A percentile compares a stretch with the other conserved stretches of the same genome.
phyloP scores from a whole-genome alignment of 2,888 invertebrate species.

The Callyntrura sp. region DNA sequence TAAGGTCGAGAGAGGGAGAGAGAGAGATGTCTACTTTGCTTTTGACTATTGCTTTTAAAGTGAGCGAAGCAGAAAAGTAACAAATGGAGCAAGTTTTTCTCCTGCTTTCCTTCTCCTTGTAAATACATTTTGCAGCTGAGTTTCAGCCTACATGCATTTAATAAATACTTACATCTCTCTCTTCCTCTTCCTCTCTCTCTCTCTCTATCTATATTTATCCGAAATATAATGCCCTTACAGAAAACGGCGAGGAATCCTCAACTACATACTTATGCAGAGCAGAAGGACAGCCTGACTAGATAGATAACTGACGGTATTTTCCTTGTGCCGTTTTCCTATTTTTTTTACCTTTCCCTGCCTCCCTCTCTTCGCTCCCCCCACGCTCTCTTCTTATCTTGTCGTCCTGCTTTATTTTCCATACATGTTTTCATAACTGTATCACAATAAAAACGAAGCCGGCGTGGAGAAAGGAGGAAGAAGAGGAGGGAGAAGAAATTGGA shows the following conservation, averaged over 20 bases:
- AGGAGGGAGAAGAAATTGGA: neutral
- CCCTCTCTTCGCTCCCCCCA: neutral
- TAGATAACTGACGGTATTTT: neutral
- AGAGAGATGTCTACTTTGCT: slow-evolving; percentile 12
- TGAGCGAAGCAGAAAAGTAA: slow-evolving; percentile 26
- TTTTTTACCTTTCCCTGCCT: neutral
- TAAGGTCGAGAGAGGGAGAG: neutral
- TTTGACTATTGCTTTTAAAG: slow-evolving; percentile 55
- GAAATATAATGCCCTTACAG: neutral
- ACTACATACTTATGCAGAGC: neutral
- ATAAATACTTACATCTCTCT: neutral
- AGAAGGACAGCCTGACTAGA: slow-evolving; percentile 6
- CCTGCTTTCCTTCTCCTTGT: neutral
- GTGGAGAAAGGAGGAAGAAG: neutral
- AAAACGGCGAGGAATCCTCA: too few relatives aligned
- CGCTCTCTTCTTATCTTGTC: neutral
- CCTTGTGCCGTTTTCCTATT: slow-evolving; percentile 12
- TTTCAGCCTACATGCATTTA: neutral
- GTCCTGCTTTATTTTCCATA: slow-evolving; percentile 1
- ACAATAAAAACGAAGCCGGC: neutral
- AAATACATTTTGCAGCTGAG: slow-evolving; percentile 42
- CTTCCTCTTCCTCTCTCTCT: neutral
- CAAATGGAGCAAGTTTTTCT: slow-evolving; percentile 36
- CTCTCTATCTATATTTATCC: neutral
- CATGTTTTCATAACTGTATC: slow-evolving; percentile 61